These are phyloP conservation scores for Mesorhabditis sp. DNA, from an alignment of 2,888 invertebrate species.

Conservation along the genomic window DNA sequence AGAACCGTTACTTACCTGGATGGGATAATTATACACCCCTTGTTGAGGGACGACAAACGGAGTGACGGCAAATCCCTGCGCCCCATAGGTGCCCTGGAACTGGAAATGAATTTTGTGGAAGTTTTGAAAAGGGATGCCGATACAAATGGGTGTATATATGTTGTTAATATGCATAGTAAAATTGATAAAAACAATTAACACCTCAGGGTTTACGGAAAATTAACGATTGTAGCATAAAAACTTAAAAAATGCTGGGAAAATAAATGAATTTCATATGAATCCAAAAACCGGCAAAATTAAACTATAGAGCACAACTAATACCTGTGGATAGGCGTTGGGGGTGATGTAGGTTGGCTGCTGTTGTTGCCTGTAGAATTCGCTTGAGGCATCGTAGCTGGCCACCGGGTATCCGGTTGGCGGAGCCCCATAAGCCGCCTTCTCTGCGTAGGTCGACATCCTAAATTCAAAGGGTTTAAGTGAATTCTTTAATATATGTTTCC, in stretches of 20 bases:
- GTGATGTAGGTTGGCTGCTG: background rate
- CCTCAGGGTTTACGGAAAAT: too few species aligned
- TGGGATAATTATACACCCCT: background rate
- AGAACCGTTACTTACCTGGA: background rate
- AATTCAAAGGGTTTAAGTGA: background rate
- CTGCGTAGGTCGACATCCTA: constrained; percentile 4
- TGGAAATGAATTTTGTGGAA: too few species aligned
- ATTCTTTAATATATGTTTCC: too few species aligned
- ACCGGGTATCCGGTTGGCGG: constrained; percentile 1
- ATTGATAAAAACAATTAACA: too few species aligned
- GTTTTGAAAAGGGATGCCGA: too few species aligned
- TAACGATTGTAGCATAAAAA: too few species aligned
- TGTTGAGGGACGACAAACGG: background rate
- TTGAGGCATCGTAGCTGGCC: constrained; percentile 4
- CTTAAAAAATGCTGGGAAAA: too few species aligned
- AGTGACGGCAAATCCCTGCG: background rate
- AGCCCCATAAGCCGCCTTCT: background rate
- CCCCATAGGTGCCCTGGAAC: background rate
- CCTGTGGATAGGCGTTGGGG: background rate
- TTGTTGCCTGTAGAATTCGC: background rate
- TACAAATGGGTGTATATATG: too few species aligned
- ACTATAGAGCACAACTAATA: background rate
- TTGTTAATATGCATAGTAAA: too few species aligned
- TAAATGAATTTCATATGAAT: too few species aligned
- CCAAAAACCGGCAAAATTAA: too few species aligned